Conservation (phyloP, 64 coral and sea anemone genomes). For the Pachyseris speciosa region DNA sequence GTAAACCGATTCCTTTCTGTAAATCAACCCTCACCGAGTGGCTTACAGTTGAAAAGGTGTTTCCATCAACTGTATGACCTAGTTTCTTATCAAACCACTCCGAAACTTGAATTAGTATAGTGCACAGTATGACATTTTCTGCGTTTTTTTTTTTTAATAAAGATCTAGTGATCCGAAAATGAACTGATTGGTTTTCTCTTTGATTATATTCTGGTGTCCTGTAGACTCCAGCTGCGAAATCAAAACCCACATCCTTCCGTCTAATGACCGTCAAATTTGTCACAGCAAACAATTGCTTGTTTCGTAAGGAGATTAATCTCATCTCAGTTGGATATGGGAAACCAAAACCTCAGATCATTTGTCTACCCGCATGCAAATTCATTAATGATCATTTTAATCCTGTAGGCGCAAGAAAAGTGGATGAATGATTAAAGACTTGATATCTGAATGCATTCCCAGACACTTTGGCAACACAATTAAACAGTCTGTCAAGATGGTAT, state of each 20-base stretch:
- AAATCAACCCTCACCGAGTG: too few relatives aligned
- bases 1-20: too few relatives aligned
- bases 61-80: too few relatives aligned
- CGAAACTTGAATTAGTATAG: too few relatives aligned
- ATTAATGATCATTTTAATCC: not conserved
- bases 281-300: not conserved
- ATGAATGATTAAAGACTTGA: not conserved
- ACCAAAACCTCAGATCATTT: not conserved
- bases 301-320: not conserved
- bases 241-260: slow-evolving; percentile 29
- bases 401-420: not conserved
- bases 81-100: too few relatives aligned
- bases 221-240: not conserved
- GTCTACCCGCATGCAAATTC: not conserved
- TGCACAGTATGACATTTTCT: too few relatives aligned
- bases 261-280: not conserved
- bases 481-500: too few relatives aligned
- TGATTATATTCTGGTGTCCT: not conserved
- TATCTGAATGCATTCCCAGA: not conserved
- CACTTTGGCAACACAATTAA: not conserved
- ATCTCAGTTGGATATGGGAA: not conserved
- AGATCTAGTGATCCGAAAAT: not conserved
- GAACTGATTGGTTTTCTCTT: not conserved
- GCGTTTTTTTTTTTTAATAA: too few relatives aligned
- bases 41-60: too few relatives aligned